These are phyloP conservation scores for Apis dorsata DNA, from an alignment of 1,140 invertebrate species.

Conservation along the genomic window DNA sequence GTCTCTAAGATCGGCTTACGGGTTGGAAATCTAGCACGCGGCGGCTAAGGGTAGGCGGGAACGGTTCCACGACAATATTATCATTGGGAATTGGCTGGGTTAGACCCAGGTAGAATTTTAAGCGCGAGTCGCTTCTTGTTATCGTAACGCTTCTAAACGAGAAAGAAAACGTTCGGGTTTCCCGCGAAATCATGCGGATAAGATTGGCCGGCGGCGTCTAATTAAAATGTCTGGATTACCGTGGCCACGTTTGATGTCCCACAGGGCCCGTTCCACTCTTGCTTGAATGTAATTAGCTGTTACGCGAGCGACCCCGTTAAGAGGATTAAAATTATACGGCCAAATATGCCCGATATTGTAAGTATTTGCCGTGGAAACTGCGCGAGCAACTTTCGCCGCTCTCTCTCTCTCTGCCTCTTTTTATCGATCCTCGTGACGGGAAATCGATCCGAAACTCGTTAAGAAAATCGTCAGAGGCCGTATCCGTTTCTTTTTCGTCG, in stretches of 20 bases:
- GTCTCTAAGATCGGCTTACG: slow-evolving; percentile 60
- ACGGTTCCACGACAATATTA: slow-evolving; percentile 41
- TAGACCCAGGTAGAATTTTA: slow-evolving; percentile 17
- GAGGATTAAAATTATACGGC: slow-evolving; percentile 47
- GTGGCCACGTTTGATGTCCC: slow-evolving; percentile 40
- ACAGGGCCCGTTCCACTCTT: not conserved
- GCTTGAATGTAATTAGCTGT: slow-evolving; percentile 40
- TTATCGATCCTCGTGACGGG: not conserved
- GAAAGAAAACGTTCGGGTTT: slow-evolving; percentile 25
- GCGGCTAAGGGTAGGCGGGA: slow-evolving; percentile 8
- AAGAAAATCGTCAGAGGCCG: slow-evolving; percentile 2
- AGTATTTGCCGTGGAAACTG: slow-evolving; percentile 35
- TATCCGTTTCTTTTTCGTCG: not conserved
- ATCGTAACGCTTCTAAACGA: slow-evolving; percentile 53
- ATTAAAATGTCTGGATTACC: slow-evolving; percentile 50
- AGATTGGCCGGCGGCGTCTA: slow-evolving; percentile 38
- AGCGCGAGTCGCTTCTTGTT: slow-evolving; percentile 26
- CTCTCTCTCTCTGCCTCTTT: not conserved
- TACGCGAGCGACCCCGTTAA: slow-evolving; percentile 27
- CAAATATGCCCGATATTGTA: slow-evolving; percentile 16
- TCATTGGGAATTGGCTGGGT: slow-evolving; percentile 50
- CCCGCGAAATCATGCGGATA: slow-evolving; percentile 43
- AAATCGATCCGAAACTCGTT: slow-evolving; percentile 13
- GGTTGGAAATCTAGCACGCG: slow-evolving; percentile 39
- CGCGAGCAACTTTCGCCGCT: not conserved